Conservation (phyloP, 2,888 invertebrate genomes). For the Tachina lurida region DNA sequence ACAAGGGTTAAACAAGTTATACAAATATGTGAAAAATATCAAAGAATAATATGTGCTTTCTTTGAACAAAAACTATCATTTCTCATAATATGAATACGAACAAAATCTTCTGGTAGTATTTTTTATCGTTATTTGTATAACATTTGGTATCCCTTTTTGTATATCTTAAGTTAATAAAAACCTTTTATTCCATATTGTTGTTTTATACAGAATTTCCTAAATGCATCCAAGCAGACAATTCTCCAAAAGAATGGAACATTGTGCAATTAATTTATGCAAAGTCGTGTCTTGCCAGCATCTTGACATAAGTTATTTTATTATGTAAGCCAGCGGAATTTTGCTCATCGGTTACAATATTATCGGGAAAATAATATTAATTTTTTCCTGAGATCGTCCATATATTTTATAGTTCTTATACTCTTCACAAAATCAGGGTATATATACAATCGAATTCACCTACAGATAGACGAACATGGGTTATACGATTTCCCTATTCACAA, state of each 20-base stretch:
- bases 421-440: too few species aligned
- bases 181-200: background rate
- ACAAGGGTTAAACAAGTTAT: conserved; percentile 6
- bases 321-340: too few species aligned
- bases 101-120: conserved; percentile 27
- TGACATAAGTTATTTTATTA: too few species aligned
- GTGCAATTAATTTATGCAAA: background rate
- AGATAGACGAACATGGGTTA: too few species aligned
- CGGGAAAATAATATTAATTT: too few species aligned
- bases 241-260: background rate
- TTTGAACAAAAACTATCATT: conserved; percentile 35
- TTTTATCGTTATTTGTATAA: conserved; percentile 11
- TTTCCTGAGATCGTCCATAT: too few species aligned
- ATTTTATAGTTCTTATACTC: too few species aligned
- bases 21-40: conserved; percentile 8
- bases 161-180: conserved; percentile 14
- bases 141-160: background rate
- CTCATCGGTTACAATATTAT: too few species aligned
- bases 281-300: background rate
- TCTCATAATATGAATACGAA: conserved; percentile 7
- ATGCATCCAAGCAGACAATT: background rate
- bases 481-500: too few species aligned
- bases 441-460: too few species aligned
- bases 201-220: background rate
- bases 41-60: conserved; percentile 37